Base-by-base conservation (phyloP, 2,888 invertebrate species). In the Leptodirus hochenwartii region DNA sequence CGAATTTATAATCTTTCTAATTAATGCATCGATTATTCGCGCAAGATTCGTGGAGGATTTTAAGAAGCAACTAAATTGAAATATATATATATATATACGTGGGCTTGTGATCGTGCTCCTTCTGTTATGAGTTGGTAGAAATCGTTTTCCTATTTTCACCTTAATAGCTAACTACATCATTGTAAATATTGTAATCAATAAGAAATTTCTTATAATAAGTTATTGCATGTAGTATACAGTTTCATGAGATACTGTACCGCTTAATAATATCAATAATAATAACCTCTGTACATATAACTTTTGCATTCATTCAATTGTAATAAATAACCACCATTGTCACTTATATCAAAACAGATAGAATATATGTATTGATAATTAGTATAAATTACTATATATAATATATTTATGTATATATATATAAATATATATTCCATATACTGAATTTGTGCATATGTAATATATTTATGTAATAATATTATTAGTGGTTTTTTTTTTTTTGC, bases 211-310 rank as follows among this genome's bases (percentile, higher is more conserved):
- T 55, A 54, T 54, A 55, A 51, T 58, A 56, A 56, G 54, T 59
- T 59, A 59, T 59, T 59, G 59, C 59, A 58, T 59, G 56, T 56
- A 56, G 57, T n/a, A n/a, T 58, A 58, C 56, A 58, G 55, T 58
- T 51, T 56, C n/a, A 52, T 54, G 57, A 58, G 59, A 56, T 58
- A 56, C 58, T 58, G 57, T 50, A 56, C 51, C 54, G 54, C 54
- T 54, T 55, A 56, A 54, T 55, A 50, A 53, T 53, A 56, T 56
- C 54, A 56, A 54, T 55, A 50, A 53, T 53, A 56, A 55, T 24
- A 58, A 58, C 57, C 56, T 57, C 57, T 56, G 55, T 55, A 56
- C 54, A 56, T 52, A 51, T 53, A 55, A 52, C 49, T 54, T 53
- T 53, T 54, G 54, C 53, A 54, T 51, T 53, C 50, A 50, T 53